Percentiles rank a stretch among this genome's conserved stretches.
Evolutionary conservation across 2,888 invertebrate species (phyloP).

Genomic region (Drosophila stalkeri): DNA sequence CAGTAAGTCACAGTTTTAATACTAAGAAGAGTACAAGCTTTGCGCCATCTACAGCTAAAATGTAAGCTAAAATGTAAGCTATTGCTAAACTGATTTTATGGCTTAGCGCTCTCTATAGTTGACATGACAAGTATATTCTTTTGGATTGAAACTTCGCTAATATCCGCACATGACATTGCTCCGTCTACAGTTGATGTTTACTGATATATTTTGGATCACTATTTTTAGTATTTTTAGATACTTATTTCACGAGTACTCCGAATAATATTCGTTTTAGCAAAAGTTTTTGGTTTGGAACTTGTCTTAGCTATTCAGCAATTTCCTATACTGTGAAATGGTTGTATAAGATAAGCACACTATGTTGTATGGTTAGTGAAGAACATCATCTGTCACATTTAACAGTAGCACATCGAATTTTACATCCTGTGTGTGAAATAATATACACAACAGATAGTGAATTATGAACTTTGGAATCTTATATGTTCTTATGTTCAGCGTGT

Average conservation of each 20-base stretch:
- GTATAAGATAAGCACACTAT: background rate
- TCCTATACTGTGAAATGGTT: background rate
- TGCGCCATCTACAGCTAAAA: no score
- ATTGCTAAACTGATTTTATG: background rate
- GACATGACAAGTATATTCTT: background rate
- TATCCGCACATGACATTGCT: fast-evolving
- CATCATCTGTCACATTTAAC: background rate
- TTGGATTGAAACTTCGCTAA: background rate
- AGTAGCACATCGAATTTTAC: background rate
- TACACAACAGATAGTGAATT: background rate
- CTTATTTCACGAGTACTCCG: background rate
- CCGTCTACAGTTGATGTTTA: background rate
- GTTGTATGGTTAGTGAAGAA: background rate
- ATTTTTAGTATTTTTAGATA: background rate
- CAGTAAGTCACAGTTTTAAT: no score
- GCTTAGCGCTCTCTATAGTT: background rate
- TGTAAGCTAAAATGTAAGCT: no score
- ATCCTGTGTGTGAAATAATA: background rate
- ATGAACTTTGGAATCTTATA: background rate
- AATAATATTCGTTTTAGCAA: background rate
- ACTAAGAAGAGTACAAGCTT: no score
- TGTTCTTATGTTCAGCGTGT: background rate
- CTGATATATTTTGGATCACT: background rate
- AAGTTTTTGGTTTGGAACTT: background rate
- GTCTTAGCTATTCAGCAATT: background rate